Evolutionary conservation across 2,113 vertebrate species (phyloP).

Genomic region (Corynorhinus townsendii): DNA sequence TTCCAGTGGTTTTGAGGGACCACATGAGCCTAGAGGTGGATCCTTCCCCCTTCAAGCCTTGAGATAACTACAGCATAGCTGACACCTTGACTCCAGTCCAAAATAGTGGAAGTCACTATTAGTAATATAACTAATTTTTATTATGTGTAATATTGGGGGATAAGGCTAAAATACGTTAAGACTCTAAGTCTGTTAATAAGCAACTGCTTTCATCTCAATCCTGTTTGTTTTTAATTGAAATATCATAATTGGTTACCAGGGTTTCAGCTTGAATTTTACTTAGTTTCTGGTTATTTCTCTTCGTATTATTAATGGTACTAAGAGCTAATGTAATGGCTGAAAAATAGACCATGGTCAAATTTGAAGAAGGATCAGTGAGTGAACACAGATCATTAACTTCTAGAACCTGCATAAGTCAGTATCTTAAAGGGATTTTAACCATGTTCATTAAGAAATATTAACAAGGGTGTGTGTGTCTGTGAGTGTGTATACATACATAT

Average conservation of each 20-base stretch:
- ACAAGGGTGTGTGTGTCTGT: not conserved
- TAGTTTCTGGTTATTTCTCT: not conserved
- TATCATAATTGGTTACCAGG: not conserved
- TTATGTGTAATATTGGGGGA: not conserved
- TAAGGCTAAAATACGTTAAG: not conserved
- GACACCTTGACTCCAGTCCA: not conserved
- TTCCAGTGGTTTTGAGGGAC: not conserved
- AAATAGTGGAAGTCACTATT: not conserved
- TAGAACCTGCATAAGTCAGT: not conserved
- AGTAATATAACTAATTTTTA: not conserved
- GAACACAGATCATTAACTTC: not conserved
- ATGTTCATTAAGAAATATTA: not conserved
- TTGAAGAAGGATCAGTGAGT: not conserved
- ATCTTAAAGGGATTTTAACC: not conserved
- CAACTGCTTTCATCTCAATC: not conserved
- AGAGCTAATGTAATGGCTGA: not conserved
- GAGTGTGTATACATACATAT: not conserved
- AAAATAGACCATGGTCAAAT: not conserved
- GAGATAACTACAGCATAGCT: not conserved
- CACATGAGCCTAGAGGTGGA: rapidly evolving
- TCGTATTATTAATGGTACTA: not conserved
- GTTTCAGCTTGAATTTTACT: slow-evolving; percentile 11
- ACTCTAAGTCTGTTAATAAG: not conserved
- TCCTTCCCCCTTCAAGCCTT: not conserved
- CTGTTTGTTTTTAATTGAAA: not conserved